These are phyloP conservation scores for Pimpla rufipes DNA, from an alignment of 2,888 invertebrate species.

Conservation along the genomic window DNA sequence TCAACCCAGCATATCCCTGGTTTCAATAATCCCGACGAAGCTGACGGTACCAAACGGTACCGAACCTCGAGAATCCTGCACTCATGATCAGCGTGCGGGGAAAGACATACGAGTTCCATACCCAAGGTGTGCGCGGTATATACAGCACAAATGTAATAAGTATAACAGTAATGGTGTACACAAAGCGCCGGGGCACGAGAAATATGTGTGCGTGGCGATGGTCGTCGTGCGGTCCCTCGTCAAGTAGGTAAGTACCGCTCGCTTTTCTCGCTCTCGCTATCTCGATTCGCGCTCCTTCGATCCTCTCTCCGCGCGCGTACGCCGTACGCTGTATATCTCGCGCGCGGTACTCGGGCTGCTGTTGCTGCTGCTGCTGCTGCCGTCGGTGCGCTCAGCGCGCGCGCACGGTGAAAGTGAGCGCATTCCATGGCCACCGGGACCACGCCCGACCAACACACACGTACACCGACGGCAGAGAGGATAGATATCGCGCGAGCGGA, in stretches of 20 bases:
- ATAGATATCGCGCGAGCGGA: conserved; percentile 52
- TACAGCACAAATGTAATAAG: conserved; percentile 29
- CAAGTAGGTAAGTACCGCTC: conserved; percentile 62
- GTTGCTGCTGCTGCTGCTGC: conserved; percentile 54
- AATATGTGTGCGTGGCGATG: conserved; percentile 51
- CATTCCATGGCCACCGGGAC: conserved; percentile 85
- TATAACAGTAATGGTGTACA: conserved; percentile 2
- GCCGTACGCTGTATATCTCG: conserved; percentile 28
- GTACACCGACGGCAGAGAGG: conserved; percentile 59
- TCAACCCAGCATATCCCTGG: too few relatives aligned
- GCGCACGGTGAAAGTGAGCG: conserved; percentile 85
- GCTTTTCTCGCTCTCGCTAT: conserved; percentile 66
- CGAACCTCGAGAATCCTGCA: too few relatives aligned
- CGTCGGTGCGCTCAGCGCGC: conserved; percentile 74
- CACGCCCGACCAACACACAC: conserved; percentile 84
- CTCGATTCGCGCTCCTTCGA: conserved; percentile 54
- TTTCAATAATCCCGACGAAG: conserved; percentile 16
- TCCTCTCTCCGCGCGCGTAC: conserved; percentile 54
- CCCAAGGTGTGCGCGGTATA: conserved; percentile 1
- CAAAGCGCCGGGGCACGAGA: conserved; percentile 28
- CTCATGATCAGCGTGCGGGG: conserved; percentile 22
- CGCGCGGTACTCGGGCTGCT: conserved; percentile 36
- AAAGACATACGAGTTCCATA: conserved; percentile 26
- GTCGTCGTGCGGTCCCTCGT: conserved; percentile 29
- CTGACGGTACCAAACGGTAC: conserved; percentile 23